A percentile compares a stretch with the other conserved stretches of the same genome.
Conservation (phyloP, 2,797 vertebrate species). For the Graptemys geographica region DNA sequence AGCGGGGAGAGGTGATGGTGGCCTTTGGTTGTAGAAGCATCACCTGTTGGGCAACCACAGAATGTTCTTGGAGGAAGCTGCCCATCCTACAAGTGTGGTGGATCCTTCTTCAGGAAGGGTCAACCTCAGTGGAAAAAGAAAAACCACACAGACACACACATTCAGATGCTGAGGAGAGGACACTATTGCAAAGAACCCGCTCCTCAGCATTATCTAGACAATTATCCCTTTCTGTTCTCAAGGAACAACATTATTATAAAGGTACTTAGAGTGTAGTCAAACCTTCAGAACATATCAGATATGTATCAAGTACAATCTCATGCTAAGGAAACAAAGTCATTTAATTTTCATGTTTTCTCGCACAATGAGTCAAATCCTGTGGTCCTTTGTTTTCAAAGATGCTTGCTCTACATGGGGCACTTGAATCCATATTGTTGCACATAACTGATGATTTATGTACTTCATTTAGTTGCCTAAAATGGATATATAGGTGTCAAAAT, state of each 20-base stretch:
- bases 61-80: neutral
- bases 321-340: neutral
- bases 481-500: neutral
- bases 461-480: slow-evolving; percentile 3
- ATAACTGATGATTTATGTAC: neutral
- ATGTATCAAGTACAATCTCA: neutral
- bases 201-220: neutral
- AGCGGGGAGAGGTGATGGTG: neutral
- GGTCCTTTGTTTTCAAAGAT: neutral
- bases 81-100: fast-evolving
- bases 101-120: neutral
- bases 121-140: neutral
- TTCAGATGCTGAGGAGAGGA: fast-evolving
- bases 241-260: neutral
- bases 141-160: neutral
- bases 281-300: neutral
- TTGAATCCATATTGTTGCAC: neutral
- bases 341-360: neutral
- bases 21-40: neutral
- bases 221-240: neutral
- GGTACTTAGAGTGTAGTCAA: fast-evolving
- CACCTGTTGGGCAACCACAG: neutral
- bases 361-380: neutral
- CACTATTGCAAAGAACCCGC: neutral
- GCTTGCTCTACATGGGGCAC: neutral